phyloP scores from a whole-genome alignment of 2,797 vertebrate genomes.

The Sebastes reedi region DNA sequence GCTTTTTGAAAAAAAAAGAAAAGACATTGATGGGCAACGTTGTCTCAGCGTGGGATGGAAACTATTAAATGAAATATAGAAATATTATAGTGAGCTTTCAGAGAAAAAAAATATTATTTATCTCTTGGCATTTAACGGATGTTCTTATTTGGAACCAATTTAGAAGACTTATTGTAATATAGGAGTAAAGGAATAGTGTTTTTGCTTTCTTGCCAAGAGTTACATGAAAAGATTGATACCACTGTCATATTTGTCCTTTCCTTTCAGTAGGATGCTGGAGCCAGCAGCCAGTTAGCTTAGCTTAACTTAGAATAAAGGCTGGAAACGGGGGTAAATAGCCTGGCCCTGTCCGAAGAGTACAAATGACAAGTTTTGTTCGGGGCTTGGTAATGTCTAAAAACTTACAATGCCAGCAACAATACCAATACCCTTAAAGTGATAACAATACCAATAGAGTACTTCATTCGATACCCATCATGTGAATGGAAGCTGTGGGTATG shows the following conservation, averaged over 20 bases:
- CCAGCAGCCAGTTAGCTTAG: background rate
- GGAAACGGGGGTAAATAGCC: background rate
- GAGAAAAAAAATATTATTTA: background rate
- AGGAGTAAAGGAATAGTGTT: background rate
- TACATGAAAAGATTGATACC: background rate
- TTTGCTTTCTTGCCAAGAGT: background rate
- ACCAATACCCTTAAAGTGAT: too few relatives aligned
- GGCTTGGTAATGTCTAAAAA: background rate
- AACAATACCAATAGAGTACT: too few relatives aligned
- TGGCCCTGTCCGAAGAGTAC: too few relatives aligned
- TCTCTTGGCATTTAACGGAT: background rate
- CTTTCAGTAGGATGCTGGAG: background rate
- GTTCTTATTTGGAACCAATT: background rate
- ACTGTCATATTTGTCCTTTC: background rate
- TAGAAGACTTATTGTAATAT: background rate
- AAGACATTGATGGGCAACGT: conserved; percentile 5
- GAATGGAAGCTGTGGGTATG: too few relatives aligned
- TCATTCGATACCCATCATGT: too few relatives aligned
- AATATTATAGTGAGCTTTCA: background rate
- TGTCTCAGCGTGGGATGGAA: conserved; percentile 24
- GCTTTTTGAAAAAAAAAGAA: background rate
- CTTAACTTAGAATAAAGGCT: background rate
- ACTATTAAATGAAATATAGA: conserved; percentile 14
- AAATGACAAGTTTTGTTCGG: too few relatives aligned
- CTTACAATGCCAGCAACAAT: too few relatives aligned